These are phyloP conservation scores for Lottia gigantea DNA, from an alignment of 2,888 invertebrate genomes.

Conservation along the genomic window DNA sequence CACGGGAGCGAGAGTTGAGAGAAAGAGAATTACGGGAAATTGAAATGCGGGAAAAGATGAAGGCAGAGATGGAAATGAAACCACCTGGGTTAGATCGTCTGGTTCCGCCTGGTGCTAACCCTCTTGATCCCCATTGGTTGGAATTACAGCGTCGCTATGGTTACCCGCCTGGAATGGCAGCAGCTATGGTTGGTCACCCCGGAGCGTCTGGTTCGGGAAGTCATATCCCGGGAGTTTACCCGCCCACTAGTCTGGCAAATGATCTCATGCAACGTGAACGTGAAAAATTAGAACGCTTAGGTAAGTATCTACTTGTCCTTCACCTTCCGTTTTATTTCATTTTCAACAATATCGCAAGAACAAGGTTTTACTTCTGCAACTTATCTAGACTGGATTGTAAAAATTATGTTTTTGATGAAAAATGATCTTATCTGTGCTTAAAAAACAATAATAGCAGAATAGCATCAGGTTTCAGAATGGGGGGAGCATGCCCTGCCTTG, in stretches of 20 bases:
- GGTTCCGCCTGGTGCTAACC: constrained; percentile 53
- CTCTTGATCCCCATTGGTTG: constrained; percentile 77
- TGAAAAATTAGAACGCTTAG: constrained; percentile 81
- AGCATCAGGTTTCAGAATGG: no score
- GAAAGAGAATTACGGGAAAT: constrained; percentile 75
- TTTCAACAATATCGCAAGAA: no score
- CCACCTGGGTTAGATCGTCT: constrained; percentile 63
- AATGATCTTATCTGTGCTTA: no score
- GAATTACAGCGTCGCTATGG: constrained; percentile 79
- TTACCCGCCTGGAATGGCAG: constrained; percentile 68
- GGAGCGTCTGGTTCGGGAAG: constrained; percentile 70
- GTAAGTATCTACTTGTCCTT: constrained; percentile 34
- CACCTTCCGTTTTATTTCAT: no score
- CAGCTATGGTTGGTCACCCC: constrained; percentile 61
- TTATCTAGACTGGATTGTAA: no score
- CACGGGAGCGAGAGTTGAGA: constrained; percentile 63
- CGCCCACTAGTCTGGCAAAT: constrained; percentile 75
- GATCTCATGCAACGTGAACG: constrained; percentile 83
- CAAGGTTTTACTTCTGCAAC: no score
- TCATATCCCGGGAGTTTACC: constrained; percentile 68
- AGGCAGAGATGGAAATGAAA: constrained; percentile 83
- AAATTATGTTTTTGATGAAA: no score
- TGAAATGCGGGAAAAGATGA: constrained; percentile 83
- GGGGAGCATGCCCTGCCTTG: no score
- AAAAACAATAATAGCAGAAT: no score